Evolutionary conservation across 2,113 vertebrate genomes (phyloP).

Genomic region (Misgurnus anguillicaudatus): DNA sequence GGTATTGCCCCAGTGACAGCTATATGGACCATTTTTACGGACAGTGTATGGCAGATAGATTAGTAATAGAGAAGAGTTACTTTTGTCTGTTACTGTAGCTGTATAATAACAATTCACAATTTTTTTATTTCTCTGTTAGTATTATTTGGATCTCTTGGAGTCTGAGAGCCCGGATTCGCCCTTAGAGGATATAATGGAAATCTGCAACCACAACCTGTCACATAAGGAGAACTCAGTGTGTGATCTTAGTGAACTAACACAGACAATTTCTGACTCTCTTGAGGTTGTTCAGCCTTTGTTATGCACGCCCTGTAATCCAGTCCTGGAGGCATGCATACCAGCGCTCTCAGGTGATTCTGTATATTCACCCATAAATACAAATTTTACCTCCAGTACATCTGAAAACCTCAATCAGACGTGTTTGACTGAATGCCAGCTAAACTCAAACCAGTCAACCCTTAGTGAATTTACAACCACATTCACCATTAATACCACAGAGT

Average conservation of each 20-base stretch:
- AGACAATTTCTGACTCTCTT: not conserved
- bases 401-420: conserved; percentile 5
- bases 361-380: conserved; percentile 8
- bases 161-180: not conserved
- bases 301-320: not conserved
- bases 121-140: not conserved
- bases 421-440: conserved; percentile 1
- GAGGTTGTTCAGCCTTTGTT: conserved; percentile 8
- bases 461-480: conserved; percentile 10
- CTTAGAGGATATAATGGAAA: not conserved
- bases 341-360: not conserved
- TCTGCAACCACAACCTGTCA: not conserved
- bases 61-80: no score
- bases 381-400: not conserved
- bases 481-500: not conserved
- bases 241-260: not conserved
- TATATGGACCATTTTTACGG: no score
- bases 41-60: no score
- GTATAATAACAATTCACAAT: no score
- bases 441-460: not conserved
- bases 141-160: conserved; percentile 48
- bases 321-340: not conserved
- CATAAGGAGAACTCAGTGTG: conserved; percentile 1
- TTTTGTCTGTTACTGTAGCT: no score
- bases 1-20: no score